phyloP scores from a whole-genome alignment of 2,113 vertebrate genomes.

The Cisticola juncidis region DNA sequence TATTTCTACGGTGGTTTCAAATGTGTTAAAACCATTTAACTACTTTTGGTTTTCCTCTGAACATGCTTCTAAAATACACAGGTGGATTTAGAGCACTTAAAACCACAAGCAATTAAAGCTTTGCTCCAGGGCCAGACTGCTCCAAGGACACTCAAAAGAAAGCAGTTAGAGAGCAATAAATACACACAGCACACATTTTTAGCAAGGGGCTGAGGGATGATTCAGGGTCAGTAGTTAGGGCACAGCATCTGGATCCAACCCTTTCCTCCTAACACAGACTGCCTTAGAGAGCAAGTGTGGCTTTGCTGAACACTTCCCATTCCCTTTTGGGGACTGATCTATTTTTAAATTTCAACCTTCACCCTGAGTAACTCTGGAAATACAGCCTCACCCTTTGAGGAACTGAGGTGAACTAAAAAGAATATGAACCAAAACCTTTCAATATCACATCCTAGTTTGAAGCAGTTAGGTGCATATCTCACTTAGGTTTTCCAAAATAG shows the following conservation, averaged over 20 bases:
- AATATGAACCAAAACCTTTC: neutral
- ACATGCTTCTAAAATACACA: neutral
- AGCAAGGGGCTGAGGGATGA: neutral
- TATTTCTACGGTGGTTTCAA: neutral
- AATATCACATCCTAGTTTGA: neutral
- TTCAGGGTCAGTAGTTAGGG: neutral
- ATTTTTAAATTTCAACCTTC: neutral
- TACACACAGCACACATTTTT: neutral
- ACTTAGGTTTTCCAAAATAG: neutral
- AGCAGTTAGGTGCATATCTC: neutral
- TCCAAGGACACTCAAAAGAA: neutral
- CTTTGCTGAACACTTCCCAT: neutral
- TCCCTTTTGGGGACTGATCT: neutral
- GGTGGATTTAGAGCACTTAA: conserved; percentile 37
- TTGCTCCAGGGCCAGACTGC: neutral
- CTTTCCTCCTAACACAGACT: neutral
- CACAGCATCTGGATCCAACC: neutral
- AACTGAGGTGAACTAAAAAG: neutral
- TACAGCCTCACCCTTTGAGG: neutral
- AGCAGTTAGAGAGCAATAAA: neutral
- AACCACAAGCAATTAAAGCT: conserved; percentile 21
- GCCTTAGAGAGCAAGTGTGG: neutral
- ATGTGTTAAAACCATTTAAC: conserved; percentile 7
- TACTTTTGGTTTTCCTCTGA: neutral
- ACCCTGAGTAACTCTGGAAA: neutral